Evolutionary conservation across 1,140 invertebrate species (phyloP).

Genomic region (Diprion similis): DNA sequence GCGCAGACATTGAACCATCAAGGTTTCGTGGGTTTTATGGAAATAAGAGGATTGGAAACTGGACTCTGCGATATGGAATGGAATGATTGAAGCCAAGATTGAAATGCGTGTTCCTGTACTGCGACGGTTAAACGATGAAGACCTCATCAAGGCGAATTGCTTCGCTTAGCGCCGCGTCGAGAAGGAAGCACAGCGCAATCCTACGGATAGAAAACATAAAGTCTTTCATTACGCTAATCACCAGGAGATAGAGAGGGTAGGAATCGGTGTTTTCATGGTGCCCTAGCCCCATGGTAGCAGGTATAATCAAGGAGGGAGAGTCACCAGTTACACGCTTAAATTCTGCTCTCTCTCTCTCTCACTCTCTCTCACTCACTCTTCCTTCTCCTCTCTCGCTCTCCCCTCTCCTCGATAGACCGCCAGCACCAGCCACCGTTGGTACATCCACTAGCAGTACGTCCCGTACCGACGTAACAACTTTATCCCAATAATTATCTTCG

Average conservation of each 20-base stretch:
- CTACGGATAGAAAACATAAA: not conserved
- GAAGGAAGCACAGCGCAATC: not conserved
- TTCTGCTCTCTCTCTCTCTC: not conserved
- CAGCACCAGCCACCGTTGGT: no score
- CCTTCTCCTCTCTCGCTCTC: not conserved
- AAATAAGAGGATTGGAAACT: no score
- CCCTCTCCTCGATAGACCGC: not conserved
- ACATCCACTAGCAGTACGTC: not conserved
- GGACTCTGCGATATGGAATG: no score
- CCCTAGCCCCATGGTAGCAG: not conserved
- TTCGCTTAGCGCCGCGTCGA: not conserved
- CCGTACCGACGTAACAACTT: not conserved
- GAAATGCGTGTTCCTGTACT: not conserved
- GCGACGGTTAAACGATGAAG: not conserved
- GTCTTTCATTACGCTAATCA: conserved; percentile 7
- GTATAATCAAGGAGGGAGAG: conserved; percentile 3
- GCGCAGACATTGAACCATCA: no score
- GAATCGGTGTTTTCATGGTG: not conserved
- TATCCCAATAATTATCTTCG: not conserved
- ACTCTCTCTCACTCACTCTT: not conserved
- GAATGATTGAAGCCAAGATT: no score
- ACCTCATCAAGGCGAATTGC: conserved; percentile 4
- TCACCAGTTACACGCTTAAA: not conserved
- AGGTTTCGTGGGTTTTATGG: no score
- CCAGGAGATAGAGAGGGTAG: conserved; percentile 1